Evolutionary conservation across 2,113 vertebrate genomes (phyloP).

Genomic region (Tor tambroides): DNA sequence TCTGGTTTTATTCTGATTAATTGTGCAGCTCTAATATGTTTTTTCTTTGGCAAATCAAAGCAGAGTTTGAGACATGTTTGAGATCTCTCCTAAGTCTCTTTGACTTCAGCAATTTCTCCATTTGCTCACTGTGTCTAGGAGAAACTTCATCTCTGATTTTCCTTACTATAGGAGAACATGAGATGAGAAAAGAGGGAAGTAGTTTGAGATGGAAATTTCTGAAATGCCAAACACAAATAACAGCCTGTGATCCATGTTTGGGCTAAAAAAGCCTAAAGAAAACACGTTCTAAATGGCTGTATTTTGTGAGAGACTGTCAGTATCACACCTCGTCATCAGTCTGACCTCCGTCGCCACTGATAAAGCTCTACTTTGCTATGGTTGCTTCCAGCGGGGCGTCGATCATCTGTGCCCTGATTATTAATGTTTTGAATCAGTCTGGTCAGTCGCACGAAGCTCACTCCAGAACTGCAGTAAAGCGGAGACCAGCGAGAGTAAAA

Average conservation of each 20-base stretch:
- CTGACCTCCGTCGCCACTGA: background rate
- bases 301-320: slow-evolving; percentile 55
- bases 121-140: background rate
- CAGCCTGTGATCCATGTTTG: slow-evolving; percentile 46
- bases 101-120: too few species aligned
- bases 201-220: background rate
- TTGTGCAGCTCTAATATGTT: too few species aligned
- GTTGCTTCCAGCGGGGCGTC: background rate
- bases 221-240: background rate
- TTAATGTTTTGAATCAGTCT: slow-evolving; percentile 23
- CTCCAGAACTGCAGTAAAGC: slow-evolving; percentile 57
- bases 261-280: slow-evolving; percentile 57
- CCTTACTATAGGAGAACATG: background rate
- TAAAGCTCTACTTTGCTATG: slow-evolving; percentile 13
- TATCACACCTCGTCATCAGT: slow-evolving; percentile 30
- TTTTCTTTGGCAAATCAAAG: too few species aligned
- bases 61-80: too few species aligned
- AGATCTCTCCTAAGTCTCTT: too few species aligned
- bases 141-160: background rate
- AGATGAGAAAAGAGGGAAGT: too few species aligned
- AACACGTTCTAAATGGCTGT: slow-evolving; percentile 60
- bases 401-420: background rate
- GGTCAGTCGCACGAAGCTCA: slow-evolving; percentile 32
- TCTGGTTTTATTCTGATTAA: too few species aligned
- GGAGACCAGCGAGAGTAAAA: background rate